Base-by-base conservation (phyloP, 2,888 invertebrate genomes). In the Limenitis camilla region DNA sequence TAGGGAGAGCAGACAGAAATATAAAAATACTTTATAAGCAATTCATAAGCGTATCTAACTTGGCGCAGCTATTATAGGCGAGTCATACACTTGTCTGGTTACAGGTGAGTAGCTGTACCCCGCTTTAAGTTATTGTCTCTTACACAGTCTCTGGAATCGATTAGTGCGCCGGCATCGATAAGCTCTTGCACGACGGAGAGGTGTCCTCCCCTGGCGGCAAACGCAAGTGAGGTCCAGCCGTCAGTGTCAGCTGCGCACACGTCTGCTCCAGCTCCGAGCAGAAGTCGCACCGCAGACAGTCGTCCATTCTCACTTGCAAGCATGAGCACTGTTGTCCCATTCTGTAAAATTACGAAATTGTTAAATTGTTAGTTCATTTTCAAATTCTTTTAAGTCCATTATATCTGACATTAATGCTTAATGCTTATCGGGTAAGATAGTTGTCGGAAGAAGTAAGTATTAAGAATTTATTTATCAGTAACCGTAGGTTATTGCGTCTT, bases 271-370 rank as follows among this genome's bases (percentile, higher is more conserved):
- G 96, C 94, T 50, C 93, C 91, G 62, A 99, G 88, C 58, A 99
- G 90, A 69, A 95, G 91, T 48, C 94, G 91, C 45, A 95, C 96
- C 77, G 98, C 94, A 40, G 92, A 91, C 50, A 91, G 84, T 68
- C 95, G 93, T 31, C 98, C 98, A 67, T 93, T 93, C 69, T 94
- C 91, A 55, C 96, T 92, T 42, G 98, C 97, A 71, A 94, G 91
- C 90, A 98, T 97, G 72, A 99, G 93, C 48, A 96, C 94, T 44
- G 98, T 97, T 57, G 95, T 93, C 58, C 97, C 96, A 89, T 96
- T 96, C 96, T 97, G 74, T 8, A 52, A 38, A 31, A 49, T 59
- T 42, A 44, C 19, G 19, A 19, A 11, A 11, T 29, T 44, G 5
- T 11, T 10, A 35, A n/a, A n/a, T n/a, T n/a, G n/a, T n/a, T n/a